Percentiles rank a stretch among this genome's conserved stretches.
These are phyloP conservation scores for Coenonympha arcania DNA, from an alignment of 2,888 invertebrate species.

Conservation along the genomic window DNA sequence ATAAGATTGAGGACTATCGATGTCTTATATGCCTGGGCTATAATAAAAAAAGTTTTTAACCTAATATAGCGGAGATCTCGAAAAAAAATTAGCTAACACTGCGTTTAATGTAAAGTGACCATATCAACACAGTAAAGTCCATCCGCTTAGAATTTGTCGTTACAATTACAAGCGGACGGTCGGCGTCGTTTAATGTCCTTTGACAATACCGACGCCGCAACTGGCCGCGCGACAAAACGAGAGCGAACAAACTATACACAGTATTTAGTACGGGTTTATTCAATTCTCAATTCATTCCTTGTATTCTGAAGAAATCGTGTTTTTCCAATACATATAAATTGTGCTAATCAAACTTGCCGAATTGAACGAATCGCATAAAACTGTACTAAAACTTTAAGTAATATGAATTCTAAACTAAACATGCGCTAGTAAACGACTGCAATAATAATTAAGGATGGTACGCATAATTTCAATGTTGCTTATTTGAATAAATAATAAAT, in stretches of 20 bases:
- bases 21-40: too few species aligned
- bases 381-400: neutral
- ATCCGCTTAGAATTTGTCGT: too few species aligned
- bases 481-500: neutral
- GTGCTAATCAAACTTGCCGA: neutral
- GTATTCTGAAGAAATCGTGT: neutral
- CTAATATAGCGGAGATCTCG: conserved; percentile 53
- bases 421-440: conserved; percentile 7
- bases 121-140: conserved; percentile 6
- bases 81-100: conserved; percentile 47
- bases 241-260: too few species aligned
- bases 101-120: conserved; percentile 11
- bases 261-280: neutral
- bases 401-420: neutral
- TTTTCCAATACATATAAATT: too few species aligned
- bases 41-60: conserved; percentile 24
- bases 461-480: conserved; percentile 6
- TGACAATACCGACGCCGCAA: too few species aligned
- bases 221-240: too few species aligned
- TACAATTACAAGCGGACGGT: too few species aligned
- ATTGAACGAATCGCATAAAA: conserved; percentile 1
- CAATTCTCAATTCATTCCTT: neutral
- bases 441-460: neutral
- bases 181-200: too few species aligned
- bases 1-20: too few species aligned